These are phyloP conservation scores for Copsychus sechellarum DNA, from an alignment of 2,113 vertebrate genomes.

Conservation along the genomic window DNA sequence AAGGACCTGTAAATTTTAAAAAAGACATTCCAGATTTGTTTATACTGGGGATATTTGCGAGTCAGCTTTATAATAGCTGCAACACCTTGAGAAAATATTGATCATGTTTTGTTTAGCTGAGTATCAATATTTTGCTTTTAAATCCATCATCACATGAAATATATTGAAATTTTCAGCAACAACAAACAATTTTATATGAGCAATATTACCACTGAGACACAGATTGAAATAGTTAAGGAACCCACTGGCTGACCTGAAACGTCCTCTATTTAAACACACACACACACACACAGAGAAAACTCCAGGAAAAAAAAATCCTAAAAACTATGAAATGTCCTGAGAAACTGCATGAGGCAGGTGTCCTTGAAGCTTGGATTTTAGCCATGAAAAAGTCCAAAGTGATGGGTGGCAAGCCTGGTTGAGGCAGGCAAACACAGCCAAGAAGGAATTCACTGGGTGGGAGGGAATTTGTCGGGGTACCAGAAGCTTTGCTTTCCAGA, in stretches of 20 bases:
- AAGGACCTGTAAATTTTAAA: constrained; percentile 52
- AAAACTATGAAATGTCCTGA: constrained; percentile 7
- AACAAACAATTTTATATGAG: constrained; percentile 65
- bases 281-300: not conserved
- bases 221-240: constrained; percentile 73
- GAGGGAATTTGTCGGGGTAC: not conserved
- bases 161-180: constrained; percentile 73
- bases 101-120: constrained; percentile 51
- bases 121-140: constrained; percentile 72
- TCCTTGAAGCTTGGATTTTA: not conserved
- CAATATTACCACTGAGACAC: constrained; percentile 67
- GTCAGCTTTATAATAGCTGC: constrained; percentile 29
- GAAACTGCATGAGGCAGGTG: not conserved
- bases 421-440: not conserved
- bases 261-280: constrained; percentile 46
- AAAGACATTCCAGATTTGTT: constrained; percentile 55
- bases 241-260: constrained; percentile 60
- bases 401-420: not conserved
- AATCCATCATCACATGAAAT: constrained; percentile 71
- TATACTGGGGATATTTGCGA: constrained; percentile 55
- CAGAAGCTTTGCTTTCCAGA: constrained; percentile 44
- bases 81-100: constrained; percentile 64
- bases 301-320: not conserved
- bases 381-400: not conserved
- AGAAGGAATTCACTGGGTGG: not conserved